Percentiles rank a stretch among this genome's conserved stretches.
phyloP scores from a whole-genome alignment of 2,888 invertebrate genomes.

The Chaetogeoica ovagalla region DNA sequence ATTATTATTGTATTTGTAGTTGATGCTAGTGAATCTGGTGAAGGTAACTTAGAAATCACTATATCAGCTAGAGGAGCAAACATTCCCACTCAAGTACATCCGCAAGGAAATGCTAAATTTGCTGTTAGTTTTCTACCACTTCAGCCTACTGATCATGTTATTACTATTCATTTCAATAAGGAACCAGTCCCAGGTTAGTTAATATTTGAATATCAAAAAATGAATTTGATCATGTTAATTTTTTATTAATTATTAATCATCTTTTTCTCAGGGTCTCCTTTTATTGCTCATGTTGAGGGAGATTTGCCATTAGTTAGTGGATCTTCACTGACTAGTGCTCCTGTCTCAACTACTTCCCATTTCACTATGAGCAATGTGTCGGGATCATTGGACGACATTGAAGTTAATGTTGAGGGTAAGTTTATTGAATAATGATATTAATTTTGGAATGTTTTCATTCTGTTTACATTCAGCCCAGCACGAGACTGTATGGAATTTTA shows the following conservation, averaged over 20 bases:
- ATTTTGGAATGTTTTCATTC: conserved; percentile 40
- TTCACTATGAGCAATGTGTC: conserved; percentile 67
- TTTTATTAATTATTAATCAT: background rate
- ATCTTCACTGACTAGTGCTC: conserved; percentile 64
- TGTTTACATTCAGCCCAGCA: conserved; percentile 37
- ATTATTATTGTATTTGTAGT: conserved; percentile 63
- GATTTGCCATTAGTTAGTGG: conserved; percentile 66
- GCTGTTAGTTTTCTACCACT: conserved; percentile 95
- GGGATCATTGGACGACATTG: conserved; percentile 87
- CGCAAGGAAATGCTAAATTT: conserved; percentile 87
- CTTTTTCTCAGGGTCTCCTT: conserved; percentile 83
- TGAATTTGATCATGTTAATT: background rate
- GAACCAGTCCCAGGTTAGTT: conserved; percentile 65
- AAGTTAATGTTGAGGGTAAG: conserved; percentile 95
- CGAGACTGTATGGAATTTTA: conserved; percentile 36
- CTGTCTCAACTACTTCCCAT: conserved; percentile 63
- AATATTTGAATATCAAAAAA: background rate
- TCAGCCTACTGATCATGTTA: conserved; percentile 89
- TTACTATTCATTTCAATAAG: conserved; percentile 97
- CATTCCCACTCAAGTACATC: conserved; percentile 93
- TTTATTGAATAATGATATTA: conserved; percentile 49
- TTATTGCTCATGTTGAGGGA: conserved; percentile 77
- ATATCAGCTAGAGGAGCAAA: conserved; percentile 91
- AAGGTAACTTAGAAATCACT: conserved; percentile 95
- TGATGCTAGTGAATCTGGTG: conserved; percentile 94